These are phyloP conservation scores for Acanthacorydalis orientalis DNA, from an alignment of 2,888 invertebrate species.

Conservation along the genomic window DNA sequence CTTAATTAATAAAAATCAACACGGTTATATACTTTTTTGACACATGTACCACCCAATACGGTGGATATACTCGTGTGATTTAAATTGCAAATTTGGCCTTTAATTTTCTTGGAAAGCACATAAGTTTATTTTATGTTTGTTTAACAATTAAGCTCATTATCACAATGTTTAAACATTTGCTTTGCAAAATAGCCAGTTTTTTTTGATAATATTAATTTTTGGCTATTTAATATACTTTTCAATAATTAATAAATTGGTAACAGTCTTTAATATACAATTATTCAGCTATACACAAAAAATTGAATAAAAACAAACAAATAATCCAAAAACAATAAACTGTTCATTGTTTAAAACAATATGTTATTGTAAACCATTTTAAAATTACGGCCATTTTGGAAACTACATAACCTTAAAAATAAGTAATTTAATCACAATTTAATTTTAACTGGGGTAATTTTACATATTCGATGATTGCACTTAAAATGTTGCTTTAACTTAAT, in stretches of 20 bases:
- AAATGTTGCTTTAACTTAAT: slow-evolving; percentile 2
- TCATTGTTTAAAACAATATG: slow-evolving; percentile 8
- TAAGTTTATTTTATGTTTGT: slow-evolving; percentile 10
- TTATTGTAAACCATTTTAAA: slow-evolving; percentile 10
- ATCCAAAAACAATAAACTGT: slow-evolving; percentile 6
- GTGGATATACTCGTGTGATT: slow-evolving; percentile 4
- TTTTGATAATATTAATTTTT: slow-evolving; percentile 19
- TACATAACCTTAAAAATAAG: slow-evolving; percentile 14
- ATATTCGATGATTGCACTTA: slow-evolving; percentile 23
- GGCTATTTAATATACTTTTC: slow-evolving; percentile 12
- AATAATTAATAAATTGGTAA: slow-evolving; percentile 20
- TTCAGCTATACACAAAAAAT: slow-evolving; percentile 10
- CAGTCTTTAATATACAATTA: slow-evolving; percentile 25
- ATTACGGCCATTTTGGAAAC: slow-evolving; percentile 6
- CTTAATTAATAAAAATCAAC: slow-evolving; percentile 4
- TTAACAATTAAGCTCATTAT: slow-evolving; percentile 19
- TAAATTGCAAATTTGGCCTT: slow-evolving; percentile 22
- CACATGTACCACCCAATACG: slow-evolving; percentile 1
- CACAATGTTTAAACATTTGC: slow-evolving; percentile 24
- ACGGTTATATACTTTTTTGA: slow-evolving; percentile 3
- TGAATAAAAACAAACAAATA: slow-evolving; percentile 8
- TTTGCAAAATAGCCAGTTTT: slow-evolving; percentile 18
- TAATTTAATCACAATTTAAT: slow-evolving; percentile 21
- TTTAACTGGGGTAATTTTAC: slow-evolving; percentile 18
- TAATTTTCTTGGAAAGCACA: slow-evolving; percentile 19